Conservation (phyloP, 1,140 invertebrate genomes). For the Brachionus sp. region DNA sequence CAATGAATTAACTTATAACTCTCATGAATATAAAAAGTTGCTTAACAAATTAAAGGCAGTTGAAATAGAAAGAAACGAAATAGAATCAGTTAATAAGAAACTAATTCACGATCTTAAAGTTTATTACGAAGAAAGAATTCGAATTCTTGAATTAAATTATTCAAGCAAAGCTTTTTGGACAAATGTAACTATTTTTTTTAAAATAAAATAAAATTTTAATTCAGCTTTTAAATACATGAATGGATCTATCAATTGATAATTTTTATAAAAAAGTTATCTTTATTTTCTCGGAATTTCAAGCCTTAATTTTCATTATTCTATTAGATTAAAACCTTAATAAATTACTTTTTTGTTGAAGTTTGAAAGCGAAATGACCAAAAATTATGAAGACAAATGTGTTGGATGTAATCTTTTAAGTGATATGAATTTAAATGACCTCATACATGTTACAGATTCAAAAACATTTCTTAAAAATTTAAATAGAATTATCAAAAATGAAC, state of each 20-base stretch:
- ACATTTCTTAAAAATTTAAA: neutral
- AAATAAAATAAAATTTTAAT: neutral
- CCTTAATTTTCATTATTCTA: too few relatives aligned
- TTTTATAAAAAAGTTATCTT: too few relatives aligned
- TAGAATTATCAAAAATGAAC: neutral
- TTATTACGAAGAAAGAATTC: constrained; percentile 14
- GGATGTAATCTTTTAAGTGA: neutral
- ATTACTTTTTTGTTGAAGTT: neutral
- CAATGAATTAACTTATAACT: neutral
- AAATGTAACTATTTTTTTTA: constrained; percentile 6
- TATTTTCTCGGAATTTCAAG: too few relatives aligned
- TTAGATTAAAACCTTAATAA: too few relatives aligned
- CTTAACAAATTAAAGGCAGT: neutral
- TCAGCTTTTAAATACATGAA: neutral
- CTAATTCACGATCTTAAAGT: neutral
- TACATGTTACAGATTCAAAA: neutral
- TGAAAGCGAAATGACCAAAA: constrained; percentile 19
- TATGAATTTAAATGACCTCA: neutral
- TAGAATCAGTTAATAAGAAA: constrained; percentile 4
- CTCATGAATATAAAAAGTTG: neutral
- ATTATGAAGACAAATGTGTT: neutral
- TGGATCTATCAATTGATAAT: too few relatives aligned
- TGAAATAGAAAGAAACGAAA: neutral
- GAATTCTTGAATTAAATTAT: constrained; percentile 1
- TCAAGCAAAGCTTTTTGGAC: neutral